A percentile compares a stretch with the other conserved stretches of the same genome.
Conservation (phyloP, 2,888 invertebrate species). For the Dendrolimus houi region DNA sequence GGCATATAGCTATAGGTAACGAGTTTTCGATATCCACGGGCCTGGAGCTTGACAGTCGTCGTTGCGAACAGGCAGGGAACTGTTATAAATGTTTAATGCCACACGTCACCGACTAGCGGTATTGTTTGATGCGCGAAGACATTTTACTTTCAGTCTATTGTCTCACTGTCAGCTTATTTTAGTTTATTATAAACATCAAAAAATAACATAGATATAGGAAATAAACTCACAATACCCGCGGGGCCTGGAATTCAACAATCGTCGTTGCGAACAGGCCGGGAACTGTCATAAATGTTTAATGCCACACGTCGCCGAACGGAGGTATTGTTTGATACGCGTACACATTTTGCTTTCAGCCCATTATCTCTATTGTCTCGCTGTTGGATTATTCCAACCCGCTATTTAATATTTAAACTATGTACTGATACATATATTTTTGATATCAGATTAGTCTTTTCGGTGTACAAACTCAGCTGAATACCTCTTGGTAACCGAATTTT, state of each 20-base stretch:
- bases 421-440: background rate
- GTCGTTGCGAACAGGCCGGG: background rate
- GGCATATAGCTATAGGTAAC: no score
- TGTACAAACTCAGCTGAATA: no score
- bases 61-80: background rate
- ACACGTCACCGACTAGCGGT: slow-evolving; percentile 13
- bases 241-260: background rate
- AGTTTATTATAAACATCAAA: no score
- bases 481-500: no score
- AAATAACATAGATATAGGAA: no score
- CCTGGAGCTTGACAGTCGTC: background rate
- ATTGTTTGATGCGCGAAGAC: slow-evolving; percentile 13
- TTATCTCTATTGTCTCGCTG: slow-evolving; percentile 25
- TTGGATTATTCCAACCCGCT: slow-evolving; percentile 1
- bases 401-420: background rate
- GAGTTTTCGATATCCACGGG: no score
- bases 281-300: slow-evolving; percentile 19
- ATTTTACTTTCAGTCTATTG: slow-evolving; percentile 25
- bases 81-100: slow-evolving; percentile 19
- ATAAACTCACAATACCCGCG: no score
- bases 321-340: slow-evolving; percentile 14
- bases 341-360: slow-evolving; percentile 25
- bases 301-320: slow-evolving; percentile 11
- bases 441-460: no score
- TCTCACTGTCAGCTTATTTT: no score